phyloP scores from a whole-genome alignment of 35 echinoderm and acorn worm species.

The Acanthaster planci region DNA sequence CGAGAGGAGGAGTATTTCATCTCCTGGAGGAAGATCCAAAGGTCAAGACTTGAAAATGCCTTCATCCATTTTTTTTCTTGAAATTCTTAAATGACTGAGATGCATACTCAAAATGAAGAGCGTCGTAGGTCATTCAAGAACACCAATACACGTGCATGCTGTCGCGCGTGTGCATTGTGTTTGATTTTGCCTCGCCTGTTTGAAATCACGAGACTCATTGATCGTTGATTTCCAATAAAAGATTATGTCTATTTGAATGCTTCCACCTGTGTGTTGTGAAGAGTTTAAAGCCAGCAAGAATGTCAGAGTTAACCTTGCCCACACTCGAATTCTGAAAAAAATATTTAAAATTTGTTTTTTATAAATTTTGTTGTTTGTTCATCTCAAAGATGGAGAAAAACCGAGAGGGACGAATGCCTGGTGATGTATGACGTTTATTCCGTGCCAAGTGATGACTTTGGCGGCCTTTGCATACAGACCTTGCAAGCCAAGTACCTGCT shows the following conservation, averaged over 20 bases:
- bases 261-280: too few relatives aligned
- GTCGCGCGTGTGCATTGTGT: too few relatives aligned
- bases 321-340: too few relatives aligned
- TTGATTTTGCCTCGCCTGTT: too few relatives aligned
- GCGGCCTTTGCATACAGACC: slow-evolving; percentile 34
- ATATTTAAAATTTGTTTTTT: neutral
- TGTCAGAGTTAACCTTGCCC: too few relatives aligned
- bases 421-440: slow-evolving; percentile 58
- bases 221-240: too few relatives aligned
- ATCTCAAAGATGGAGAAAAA: slow-evolving; percentile 44
- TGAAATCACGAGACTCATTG: too few relatives aligned
- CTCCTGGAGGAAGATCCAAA: slow-evolving; percentile 63
- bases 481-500: slow-evolving; percentile 52
- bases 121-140: too few relatives aligned
- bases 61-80: neutral
- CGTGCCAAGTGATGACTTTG: slow-evolving; percentile 20
- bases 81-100: neutral
- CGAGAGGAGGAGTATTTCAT: slow-evolving; percentile 49
- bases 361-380: neutral
- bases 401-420: slow-evolving; percentile 34
- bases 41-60: neutral
- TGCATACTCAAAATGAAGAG: too few relatives aligned
- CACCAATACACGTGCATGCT: too few relatives aligned
- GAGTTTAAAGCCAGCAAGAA: too few relatives aligned
- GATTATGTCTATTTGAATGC: too few relatives aligned